Evolutionary conservation across 2,888 invertebrate species (phyloP), one percentile per base, ranked within the genome.

Genomic region (Silvanus unidentatus): DNA sequence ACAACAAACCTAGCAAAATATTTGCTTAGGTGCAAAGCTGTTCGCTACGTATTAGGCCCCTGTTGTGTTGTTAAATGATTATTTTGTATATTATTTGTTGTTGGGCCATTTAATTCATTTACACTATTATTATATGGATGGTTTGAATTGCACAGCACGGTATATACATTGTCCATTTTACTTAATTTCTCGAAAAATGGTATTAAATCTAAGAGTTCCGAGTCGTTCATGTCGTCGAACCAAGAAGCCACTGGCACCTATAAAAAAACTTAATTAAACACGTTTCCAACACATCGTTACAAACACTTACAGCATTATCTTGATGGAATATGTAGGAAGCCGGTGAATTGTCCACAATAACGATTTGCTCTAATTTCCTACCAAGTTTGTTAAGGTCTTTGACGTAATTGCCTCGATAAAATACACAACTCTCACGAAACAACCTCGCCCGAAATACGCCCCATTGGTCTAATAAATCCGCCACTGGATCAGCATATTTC

Each of bases 261-360:
- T 1, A 71, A 71, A 50, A 30, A 34, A 38, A 45, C 47, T 42
- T 47, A 12, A 15, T 44, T 42, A 10, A 9, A 28, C 28, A 9
- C 28, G 8, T 9, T 9, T 8, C 10, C 8, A 28, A 8, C 10
- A 28, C 28, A 28, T 9, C 8, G 10, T 6, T 35, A 35, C 35
- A 35, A 35, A 35, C 6, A 84, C 90, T 86, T 75, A 99, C 97
- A 74, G 98, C 98, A 78, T 99, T 99, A 73, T 98, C 96, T 69
- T 98, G 98, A 83, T 99, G 99, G 87, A 99, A 99, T 79, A 98
- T 95, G 75, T 99, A 99, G 58, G 96, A 96, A 67, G 97, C 97
- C 64, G 99, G 99, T 66, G 98, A 99, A 78, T 99, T 99, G 80
- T 99, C 99, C 59, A 99, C 92, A 67, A 99, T 99, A 66, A 99